Conservation (phyloP, 2,888 invertebrate genomes). For the Monochamus alternatus region DNA sequence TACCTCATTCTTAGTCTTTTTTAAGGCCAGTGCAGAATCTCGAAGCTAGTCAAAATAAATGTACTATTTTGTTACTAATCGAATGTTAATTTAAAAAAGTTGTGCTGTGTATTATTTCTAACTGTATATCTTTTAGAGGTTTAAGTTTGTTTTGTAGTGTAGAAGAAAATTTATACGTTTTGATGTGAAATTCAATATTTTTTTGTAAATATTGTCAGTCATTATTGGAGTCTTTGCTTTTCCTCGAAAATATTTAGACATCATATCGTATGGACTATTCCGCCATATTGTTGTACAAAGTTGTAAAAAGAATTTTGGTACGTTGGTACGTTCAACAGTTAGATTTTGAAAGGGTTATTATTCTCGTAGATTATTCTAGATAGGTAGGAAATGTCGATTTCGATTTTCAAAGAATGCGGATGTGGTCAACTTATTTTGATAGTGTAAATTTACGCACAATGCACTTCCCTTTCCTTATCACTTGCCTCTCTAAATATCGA, state of each 20-base stretch:
- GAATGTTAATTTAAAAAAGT: neutral
- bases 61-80: neutral
- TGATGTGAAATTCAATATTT: no score
- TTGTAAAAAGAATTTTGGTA: neutral
- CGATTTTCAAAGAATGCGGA: neutral
- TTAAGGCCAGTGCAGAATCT: conserved; percentile 6
- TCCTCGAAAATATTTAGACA: neutral
- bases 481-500: no score
- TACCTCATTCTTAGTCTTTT: neutral
- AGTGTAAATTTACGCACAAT: neutral
- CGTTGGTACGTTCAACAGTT: neutral
- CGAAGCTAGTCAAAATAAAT: conserved; percentile 3
- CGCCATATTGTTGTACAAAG: neutral
- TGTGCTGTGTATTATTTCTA: neutral
- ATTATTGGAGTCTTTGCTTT: neutral
- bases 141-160: no score
- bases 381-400: neutral
- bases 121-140: no score
- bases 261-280: neutral
- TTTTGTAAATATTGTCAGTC: neutral
- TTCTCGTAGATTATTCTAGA: no score
- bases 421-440: neutral
- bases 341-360: no score
- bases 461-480: neutral
- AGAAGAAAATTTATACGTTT: no score